Base-by-base conservation (phyloP, 2,888 invertebrate species). In the Neoaliturus tenellus region DNA sequence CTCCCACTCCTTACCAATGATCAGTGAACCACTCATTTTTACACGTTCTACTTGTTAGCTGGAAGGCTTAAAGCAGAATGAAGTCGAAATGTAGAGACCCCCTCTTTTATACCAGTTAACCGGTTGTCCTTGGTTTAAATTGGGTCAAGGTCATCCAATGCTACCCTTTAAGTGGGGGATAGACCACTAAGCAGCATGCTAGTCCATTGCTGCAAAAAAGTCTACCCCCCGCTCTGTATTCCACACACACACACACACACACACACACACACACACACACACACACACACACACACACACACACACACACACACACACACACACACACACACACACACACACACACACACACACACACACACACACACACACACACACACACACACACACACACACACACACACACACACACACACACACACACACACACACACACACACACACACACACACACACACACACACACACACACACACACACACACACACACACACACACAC, bases 231-330 rank as follows among this genome's bases (percentile, higher is more conserved):
- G 6, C 39, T 39, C 39, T 12, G 39, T 39, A 39, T 48, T 17
- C 48, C 75, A 48, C 75, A 75, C 75, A 75, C 75, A 75, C 75
- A 75, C 75, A 75, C 75, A 75, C 75, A 75, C 75, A 75, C 75
- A 75, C 75, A 75, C 75, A 75, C 75, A 75, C 75, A 75, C 75
- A 75, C 75, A 75, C 75, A 75, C 75, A 75, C 75, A 75, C 75
- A 75, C 75, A 75, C 75, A 75, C 75, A 75, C 75, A 75, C 75
- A 75, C 75, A 48, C 75, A 48, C 75, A 48, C 75, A 48, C 48
- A 48, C 75, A 48, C 75, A 48, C 75, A 48, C 75, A 48, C 75
- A 48, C 75, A 48, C 75, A 48, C 75, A 48, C 75, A 75, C 75
- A 75, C 75, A 75, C 75, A 75, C 48, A 75, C 75, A 75, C 75